Percentiles rank a stretch among this genome's conserved stretches.
These are phyloP conservation scores for Zosterops borbonicus DNA, from an alignment of 2,113 vertebrate species.

Conservation along the genomic window DNA sequence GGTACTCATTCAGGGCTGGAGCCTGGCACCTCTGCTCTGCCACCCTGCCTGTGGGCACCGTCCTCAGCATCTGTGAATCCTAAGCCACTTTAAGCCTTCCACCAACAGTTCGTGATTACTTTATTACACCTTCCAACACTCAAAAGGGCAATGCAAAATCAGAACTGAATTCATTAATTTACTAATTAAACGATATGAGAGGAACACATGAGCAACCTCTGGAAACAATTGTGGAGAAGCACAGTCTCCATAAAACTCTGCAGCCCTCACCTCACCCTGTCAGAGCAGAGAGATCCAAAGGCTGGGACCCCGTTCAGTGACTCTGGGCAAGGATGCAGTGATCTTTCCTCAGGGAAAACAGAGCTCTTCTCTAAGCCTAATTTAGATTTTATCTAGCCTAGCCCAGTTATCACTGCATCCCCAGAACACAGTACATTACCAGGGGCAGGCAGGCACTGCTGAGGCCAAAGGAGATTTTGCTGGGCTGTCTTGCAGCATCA, in stretches of 20 bases:
- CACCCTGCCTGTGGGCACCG: fast-evolving
- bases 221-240: neutral
- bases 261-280: neutral
- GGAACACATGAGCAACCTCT: neutral
- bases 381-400: neutral
- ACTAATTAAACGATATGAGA: constrained; percentile 6
- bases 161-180: constrained; percentile 3
- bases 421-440: neutral
- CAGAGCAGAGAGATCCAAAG: neutral
- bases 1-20: fast-evolving
- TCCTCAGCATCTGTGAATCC: neutral
- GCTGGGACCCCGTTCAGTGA: fast-evolving
- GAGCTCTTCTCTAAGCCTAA: neutral
- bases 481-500: neutral
- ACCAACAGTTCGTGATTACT: neutral
- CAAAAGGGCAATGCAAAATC: constrained; percentile 11
- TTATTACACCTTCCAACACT: neutral
- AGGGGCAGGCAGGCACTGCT: fast-evolving
- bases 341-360: neutral
- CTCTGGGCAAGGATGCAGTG: neutral
- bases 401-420: too few relatives aligned
- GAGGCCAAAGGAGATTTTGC: neutral
- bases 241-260: neutral
- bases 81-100: neutral
- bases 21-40: neutral